Conservation (phyloP, 2,888 invertebrate species). For the Agriotes lineatus region DNA sequence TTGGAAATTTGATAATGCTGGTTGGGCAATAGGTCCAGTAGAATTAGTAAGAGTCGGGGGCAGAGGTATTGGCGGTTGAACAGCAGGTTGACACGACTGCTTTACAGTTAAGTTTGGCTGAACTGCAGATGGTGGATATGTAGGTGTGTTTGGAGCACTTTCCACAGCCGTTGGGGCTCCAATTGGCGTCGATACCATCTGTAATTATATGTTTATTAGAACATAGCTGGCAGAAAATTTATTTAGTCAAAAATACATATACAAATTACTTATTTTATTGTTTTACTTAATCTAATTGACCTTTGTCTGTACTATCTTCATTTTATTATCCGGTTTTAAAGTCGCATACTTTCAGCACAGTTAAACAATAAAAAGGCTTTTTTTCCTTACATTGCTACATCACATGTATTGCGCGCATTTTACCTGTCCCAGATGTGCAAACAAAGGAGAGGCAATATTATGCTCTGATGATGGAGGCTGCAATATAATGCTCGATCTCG, state of each 20-base stretch:
- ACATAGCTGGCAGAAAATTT: too few species aligned
- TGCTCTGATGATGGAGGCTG: conserved; percentile 67
- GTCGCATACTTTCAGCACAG: too few species aligned
- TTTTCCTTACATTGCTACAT: too few species aligned
- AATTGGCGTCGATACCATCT: conserved; percentile 78
- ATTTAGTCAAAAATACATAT: too few species aligned
- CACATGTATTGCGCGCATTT: too few species aligned
- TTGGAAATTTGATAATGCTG: conserved; percentile 10
- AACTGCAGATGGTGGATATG: conserved; percentile 10
- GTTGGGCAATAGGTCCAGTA: conserved; percentile 42
- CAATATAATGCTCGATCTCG: conserved; percentile 68
- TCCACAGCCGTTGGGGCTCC: conserved; percentile 60
- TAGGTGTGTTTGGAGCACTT: conserved; percentile 20
- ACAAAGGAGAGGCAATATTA: conserved; percentile 64
- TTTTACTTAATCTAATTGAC: too few species aligned
- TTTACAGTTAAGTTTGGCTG: conserved; percentile 64
- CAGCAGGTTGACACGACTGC: conserved; percentile 55
- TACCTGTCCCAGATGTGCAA: conserved; percentile 69
- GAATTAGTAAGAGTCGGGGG: conserved; percentile 45
- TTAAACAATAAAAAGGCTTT: too few species aligned
- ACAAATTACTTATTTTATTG: too few species aligned
- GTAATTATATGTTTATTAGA: conserved; percentile 49
- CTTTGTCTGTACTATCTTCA: too few species aligned
- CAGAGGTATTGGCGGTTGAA: conserved; percentile 59
- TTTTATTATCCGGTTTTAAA: too few species aligned